Conservation (phyloP, 2,888 invertebrate species). For the Zele albiditarsus region DNA sequence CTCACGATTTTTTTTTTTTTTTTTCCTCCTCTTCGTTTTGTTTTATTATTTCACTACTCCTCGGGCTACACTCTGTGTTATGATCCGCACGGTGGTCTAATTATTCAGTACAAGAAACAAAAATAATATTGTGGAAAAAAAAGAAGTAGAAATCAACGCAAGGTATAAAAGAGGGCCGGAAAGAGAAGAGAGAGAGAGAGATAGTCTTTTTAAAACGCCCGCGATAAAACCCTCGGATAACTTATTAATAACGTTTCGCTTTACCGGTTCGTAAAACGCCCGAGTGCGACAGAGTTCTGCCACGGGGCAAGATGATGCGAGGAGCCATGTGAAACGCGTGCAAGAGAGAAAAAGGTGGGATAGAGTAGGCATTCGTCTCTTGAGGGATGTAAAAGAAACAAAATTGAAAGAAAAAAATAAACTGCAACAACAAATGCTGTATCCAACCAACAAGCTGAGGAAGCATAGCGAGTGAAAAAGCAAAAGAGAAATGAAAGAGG, state of each 20-base stretch:
- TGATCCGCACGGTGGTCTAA: conserved; percentile 43
- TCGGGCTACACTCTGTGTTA: conserved; percentile 13
- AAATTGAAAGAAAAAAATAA: background rate
- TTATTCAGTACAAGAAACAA: conserved; percentile 31
- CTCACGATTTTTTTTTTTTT: conserved; percentile 29
- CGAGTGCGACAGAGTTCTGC: conserved; percentile 34
- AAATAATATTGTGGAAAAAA: conserved; percentile 8
- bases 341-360: background rate
- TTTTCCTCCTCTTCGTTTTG: background rate
- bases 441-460: background rate
- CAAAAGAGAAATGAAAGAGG: background rate
- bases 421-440: background rate
- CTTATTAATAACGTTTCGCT: conserved; percentile 37
- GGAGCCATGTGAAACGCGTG: conserved; percentile 18
- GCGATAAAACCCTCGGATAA: conserved; percentile 36
- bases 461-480: conserved; percentile 1
- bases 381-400: conserved; percentile 35
- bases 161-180: conserved; percentile 46
- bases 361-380: conserved; percentile 30
- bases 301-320: conserved; percentile 26
- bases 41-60: conserved; percentile 14
- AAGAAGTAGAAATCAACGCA: conserved; percentile 13
- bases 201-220: conserved; percentile 30
- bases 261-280: conserved; percentile 35
- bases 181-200: conserved; percentile 21